Evolutionary conservation across 1,140 invertebrate genomes (phyloP).

Genomic region (Rhopalosiphum padi): DNA sequence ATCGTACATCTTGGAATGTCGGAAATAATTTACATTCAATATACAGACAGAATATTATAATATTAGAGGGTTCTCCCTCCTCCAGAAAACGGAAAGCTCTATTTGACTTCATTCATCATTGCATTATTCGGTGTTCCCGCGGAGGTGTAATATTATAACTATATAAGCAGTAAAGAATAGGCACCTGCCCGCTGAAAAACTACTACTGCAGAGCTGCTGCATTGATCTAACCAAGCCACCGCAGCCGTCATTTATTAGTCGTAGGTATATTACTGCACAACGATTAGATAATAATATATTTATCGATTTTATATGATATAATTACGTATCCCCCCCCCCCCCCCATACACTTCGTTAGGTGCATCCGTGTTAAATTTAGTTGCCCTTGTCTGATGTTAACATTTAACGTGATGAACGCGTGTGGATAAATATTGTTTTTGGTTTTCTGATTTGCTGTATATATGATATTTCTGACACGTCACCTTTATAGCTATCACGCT

Average conservation of each 20-base stretch:
- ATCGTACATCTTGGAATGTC: background rate
- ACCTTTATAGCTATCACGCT: too few relatives aligned
- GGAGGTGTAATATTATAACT: background rate
- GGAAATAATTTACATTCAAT: constrained; percentile 9
- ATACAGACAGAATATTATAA: background rate
- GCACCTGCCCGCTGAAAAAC: background rate
- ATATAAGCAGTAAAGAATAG: background rate
- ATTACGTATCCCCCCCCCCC: too few relatives aligned
- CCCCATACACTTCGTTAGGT: too few relatives aligned
- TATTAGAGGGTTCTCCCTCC: background rate
- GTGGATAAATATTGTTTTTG: too few relatives aligned
- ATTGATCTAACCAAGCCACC: too few relatives aligned
- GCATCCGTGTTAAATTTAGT: too few relatives aligned
- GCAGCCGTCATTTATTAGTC: too few relatives aligned
- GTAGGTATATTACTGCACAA: too few relatives aligned
- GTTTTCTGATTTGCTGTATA: too few relatives aligned
- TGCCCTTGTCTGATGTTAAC: too few relatives aligned
- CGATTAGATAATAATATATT: background rate
- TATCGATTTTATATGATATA: background rate
- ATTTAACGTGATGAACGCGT: too few relatives aligned
- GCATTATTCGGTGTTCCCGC: background rate
- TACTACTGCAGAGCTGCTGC: background rate
- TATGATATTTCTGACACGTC: too few relatives aligned
- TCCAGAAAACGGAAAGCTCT: accelerated
- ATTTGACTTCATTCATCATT: background rate